A percentile compares a stretch with the other conserved stretches of the same genome.
phyloP scores from a whole-genome alignment of 2,888 invertebrate species.

The Macrosiphum euphorbiae region DNA sequence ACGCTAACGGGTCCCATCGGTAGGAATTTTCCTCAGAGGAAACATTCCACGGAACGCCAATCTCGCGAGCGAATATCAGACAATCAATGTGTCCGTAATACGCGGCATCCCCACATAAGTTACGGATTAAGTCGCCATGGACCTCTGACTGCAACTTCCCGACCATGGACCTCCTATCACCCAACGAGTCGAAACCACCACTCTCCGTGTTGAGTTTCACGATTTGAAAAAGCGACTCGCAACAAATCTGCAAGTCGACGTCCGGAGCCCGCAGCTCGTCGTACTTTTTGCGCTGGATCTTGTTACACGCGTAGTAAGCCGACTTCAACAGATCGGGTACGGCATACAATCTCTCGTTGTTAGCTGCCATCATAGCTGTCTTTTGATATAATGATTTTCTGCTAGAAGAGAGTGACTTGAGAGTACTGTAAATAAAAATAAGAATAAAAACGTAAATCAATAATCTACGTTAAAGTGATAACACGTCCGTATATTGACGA shows the following conservation, averaged over 20 bases:
- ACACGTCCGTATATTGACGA: too few relatives aligned
- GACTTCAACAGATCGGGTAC: too few relatives aligned
- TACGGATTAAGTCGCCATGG: rapidly evolving
- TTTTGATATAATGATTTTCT: too few relatives aligned
- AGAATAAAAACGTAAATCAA: too few relatives aligned
- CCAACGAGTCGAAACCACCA: not conserved
- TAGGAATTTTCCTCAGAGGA: not conserved
- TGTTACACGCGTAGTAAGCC: not conserved
- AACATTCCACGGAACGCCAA: not conserved
- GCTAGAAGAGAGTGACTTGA: too few relatives aligned
- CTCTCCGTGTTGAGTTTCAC: not conserved
- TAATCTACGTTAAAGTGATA: too few relatives aligned
- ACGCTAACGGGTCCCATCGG: not conserved
- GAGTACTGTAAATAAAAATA: too few relatives aligned
- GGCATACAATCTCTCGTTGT: too few relatives aligned
- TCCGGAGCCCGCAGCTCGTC: rapidly evolving
- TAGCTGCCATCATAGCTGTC: too few relatives aligned
- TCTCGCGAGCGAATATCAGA: not conserved
- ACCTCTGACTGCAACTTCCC: not conserved
- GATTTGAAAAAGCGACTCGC: not conserved
- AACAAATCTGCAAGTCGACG: not conserved
- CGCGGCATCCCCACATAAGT: not conserved
- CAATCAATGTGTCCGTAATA: not conserved
- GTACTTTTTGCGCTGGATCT: not conserved
- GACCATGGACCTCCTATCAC: not conserved